phyloP scores from a whole-genome alignment of 2,797 vertebrate genomes.

The Dromococcyx pavoninus region DNA sequence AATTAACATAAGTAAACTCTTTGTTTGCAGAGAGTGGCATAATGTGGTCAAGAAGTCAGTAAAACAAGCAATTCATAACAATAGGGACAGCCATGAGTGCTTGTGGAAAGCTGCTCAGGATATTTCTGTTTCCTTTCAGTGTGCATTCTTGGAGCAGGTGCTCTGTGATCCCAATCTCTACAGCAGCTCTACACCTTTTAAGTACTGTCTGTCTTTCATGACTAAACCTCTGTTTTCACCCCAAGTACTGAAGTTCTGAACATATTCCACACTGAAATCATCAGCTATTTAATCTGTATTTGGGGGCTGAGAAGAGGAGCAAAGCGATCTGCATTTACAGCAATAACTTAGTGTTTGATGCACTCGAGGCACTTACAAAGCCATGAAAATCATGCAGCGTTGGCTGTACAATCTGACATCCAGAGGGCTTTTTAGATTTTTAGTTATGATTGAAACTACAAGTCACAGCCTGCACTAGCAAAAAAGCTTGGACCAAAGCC shows the following conservation, averaged over 20 bases:
- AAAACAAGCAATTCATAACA: not conserved
- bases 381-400: not conserved
- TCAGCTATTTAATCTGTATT: not conserved
- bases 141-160: not conserved
- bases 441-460: not conserved
- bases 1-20: not conserved
- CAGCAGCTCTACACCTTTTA: not conserved
- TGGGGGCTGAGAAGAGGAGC: not conserved
- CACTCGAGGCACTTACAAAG: not conserved
- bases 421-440: not conserved
- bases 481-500: not conserved
- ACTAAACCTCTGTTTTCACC: not conserved
- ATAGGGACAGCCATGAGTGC: rapidly evolving
- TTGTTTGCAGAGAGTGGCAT: not conserved
- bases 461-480: not conserved
- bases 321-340: not conserved
- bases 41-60: not conserved
- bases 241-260: not conserved
- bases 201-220: not conserved
- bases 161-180: not conserved
- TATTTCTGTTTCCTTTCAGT: not conserved
- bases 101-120: not conserved
- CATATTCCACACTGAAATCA: not conserved
- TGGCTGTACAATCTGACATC: not conserved
- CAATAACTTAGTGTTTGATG: not conserved